Conservation (phyloP, 2,113 vertebrate species). For the Hemibagrus wyckioides region DNA sequence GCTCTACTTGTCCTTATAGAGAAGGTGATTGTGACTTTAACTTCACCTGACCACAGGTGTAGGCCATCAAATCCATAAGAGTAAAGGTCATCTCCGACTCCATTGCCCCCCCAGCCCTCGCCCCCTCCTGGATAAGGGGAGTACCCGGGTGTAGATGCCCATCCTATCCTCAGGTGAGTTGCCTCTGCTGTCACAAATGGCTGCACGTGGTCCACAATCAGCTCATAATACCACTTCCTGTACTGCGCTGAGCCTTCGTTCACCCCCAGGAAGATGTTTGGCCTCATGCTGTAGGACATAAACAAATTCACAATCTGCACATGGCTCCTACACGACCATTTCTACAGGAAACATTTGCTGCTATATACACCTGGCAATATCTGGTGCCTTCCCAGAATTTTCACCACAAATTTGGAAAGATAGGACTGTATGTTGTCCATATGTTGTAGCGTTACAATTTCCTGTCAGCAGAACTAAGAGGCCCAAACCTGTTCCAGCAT, state of each 20-base stretch:
- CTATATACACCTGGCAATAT: background rate
- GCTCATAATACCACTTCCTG: conserved; percentile 94
- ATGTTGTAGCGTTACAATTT: background rate
- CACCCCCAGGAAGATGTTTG: conserved; percentile 93
- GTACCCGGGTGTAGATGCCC: conserved; percentile 91
- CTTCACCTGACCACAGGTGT: conserved; percentile 92
- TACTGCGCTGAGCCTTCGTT: conserved; percentile 95
- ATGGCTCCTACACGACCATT: background rate
- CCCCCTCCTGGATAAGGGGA: conserved; percentile 89
- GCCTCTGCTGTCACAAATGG: conserved; percentile 91
- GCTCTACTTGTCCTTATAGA: too few relatives aligned
- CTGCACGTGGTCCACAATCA: conserved; percentile 88
- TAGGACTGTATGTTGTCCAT: background rate
- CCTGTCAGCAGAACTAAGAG: background rate
- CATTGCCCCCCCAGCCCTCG: conserved; percentile 93
- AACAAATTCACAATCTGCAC: background rate
- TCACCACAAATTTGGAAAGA: too few relatives aligned
- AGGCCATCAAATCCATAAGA: conserved; percentile 95
- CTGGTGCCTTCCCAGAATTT: background rate
- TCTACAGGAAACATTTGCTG: background rate
- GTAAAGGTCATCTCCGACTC: conserved; percentile 92
- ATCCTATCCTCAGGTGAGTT: conserved; percentile 91
- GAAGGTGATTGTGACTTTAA: background rate
- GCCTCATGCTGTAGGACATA: conserved; percentile 80
- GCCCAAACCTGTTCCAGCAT: background rate